Evolutionary conservation across 1,140 invertebrate species (phyloP), one percentile per base, ranked within the genome.

Genomic region (Megalopta genalis): DNA sequence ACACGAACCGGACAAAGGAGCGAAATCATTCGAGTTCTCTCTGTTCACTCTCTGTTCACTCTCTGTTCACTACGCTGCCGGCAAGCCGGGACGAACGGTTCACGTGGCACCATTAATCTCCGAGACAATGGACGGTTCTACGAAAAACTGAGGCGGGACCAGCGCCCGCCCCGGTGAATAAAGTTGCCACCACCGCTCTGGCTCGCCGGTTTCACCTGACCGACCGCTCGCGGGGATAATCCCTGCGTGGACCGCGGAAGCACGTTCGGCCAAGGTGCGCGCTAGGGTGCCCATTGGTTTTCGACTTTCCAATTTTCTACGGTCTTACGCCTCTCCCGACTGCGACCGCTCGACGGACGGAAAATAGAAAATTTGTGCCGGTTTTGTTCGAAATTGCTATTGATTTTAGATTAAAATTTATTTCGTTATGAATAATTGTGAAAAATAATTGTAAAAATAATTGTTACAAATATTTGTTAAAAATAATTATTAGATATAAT

Each of bases 91-190:
- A 77, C 39, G 77, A 80, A 69, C 64, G 32, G 81, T 71, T 68
- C 72, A 74, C 82, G 74, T 67, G 68, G 59, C 57, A 69, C 81
- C 78, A 83, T 85, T 81, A 81, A 77, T 83, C 83, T 77, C 66
- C 66, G 23, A 84, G 74, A 85, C 84, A 84, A 85, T 84, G 66
- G 62, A 37, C 68, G 57, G 27, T 72, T 76, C 83, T 77, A 65
- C 59, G 79, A 57, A 62, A 59, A 78, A 78, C 70, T 74, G 32
- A 77, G 52, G 21, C 14, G 2, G 32, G 6, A 21, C 5, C 37
- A 9, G n/a, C 16, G n/a, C n/a, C 60, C 7, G 60, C 2, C 6
- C 8, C 52, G 52, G 73, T 72, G 77, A 83, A 83, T 83, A 76
- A 85, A 80, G 59, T 81, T 85, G 80, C 67, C n/a, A 82, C 63